Base-by-base conservation (phyloP, 2,797 vertebrate species). In the Eospalax fontanierii region DNA sequence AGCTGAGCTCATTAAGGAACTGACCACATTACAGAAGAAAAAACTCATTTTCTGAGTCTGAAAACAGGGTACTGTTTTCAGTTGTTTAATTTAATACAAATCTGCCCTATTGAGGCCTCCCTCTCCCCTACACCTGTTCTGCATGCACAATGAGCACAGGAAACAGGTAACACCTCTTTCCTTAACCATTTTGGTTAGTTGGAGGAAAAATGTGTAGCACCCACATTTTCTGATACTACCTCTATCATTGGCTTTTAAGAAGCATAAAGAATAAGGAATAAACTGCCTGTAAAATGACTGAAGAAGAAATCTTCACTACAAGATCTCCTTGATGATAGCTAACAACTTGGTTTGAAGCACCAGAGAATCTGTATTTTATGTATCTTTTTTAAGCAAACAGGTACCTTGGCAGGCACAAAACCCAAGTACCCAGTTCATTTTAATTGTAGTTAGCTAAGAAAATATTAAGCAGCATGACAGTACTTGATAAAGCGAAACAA, bases 1-100 rank as follows among this genome's bases (percentile, higher is more conserved):
- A 73, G 18, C 89, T 78, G 11, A 59, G 54, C 63, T 93, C 50
- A 22, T 71, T 90, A 71, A 61, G 61, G 33, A 68, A 81, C 2
- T 22, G 43, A 38, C 30, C 24, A 59, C 38, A 63, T 57, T 93
- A 43, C 35, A 86, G 38, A 82, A 78, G 70, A 54, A 26, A 7
- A 30, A n/a, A 38, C 81, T 85, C 61, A 81, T 93, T 93, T 35
- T 74, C 95, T 68, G 21, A 7, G 35, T 35, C 66, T 88, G 66
- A 43, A 80, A 83, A 40, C 73, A 94, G 19, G 16, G 57, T 5
- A 59, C 12, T 16, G 35, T 21, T 73, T 93, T 89, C 59, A 35
- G 74, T 4, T 43, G 74, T 33, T 71, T n/a, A 43, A n/a, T 63
- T 1, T 85, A 82, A n/a, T 6, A 54, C 30, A 76, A 76, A 57